Conservation (phyloP, 2,113 vertebrate genomes). For the Myotis davidii region DNA sequence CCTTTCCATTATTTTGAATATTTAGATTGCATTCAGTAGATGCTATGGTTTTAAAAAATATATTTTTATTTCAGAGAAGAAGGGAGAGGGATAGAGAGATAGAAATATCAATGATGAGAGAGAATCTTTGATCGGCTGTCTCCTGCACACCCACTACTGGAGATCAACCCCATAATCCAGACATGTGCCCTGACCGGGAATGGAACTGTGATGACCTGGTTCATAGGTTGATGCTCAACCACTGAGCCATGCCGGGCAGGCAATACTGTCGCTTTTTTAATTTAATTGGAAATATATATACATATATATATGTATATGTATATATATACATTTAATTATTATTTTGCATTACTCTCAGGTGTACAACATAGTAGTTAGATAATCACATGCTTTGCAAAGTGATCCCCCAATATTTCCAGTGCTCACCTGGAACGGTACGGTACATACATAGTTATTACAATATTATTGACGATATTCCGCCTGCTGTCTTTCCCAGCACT, state of each 20-base stretch:
- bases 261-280: background rate
- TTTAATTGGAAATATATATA: background rate
- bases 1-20: slow-evolving; percentile 63
- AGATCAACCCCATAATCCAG: too few species aligned
- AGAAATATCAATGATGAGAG: too few species aligned
- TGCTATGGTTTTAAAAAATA: background rate
- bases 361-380: background rate
- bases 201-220: too few species aligned
- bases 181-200: too few species aligned
- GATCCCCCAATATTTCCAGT: background rate
- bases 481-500: background rate
- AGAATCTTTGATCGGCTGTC: too few species aligned
- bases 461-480: background rate
- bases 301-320: background rate
- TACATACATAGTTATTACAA: background rate
- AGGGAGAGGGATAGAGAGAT: too few species aligned
- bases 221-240: too few species aligned
- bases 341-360: background rate
- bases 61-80: background rate
- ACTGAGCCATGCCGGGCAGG: too few species aligned
- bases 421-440: background rate
- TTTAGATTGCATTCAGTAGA: slow-evolving; percentile 69
- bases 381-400: background rate
- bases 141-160: too few species aligned
- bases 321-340: background rate